Percentiles rank a stretch among this genome's conserved stretches.
Conservation (phyloP, 2,113 vertebrate species). For the Oncorhynchus mykiss region DNA sequence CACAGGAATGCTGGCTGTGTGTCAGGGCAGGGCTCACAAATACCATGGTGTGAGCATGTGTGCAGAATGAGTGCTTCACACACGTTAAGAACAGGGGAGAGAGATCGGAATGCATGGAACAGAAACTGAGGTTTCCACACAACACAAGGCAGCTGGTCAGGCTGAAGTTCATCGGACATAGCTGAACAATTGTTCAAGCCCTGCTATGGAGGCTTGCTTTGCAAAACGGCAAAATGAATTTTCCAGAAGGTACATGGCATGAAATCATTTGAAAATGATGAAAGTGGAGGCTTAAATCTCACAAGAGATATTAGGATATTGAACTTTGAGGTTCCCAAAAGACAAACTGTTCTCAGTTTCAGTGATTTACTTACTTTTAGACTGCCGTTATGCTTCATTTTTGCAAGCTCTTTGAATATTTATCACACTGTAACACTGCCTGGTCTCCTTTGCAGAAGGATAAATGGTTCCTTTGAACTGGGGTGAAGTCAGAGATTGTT, state of each 20-base stretch:
- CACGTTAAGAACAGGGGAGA: neutral
- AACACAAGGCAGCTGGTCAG: neutral
- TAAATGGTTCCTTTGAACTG: neutral
- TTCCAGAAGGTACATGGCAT: constrained; percentile 14
- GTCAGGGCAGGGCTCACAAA: neutral
- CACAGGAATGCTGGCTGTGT: neutral
- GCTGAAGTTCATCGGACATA: neutral
- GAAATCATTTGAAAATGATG: constrained; percentile 19
- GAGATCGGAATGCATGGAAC: neutral
- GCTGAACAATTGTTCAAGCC: neutral
- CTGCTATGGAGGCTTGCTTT: neutral
- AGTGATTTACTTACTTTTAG: neutral
- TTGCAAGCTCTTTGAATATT: neutral
- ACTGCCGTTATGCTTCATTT: neutral
- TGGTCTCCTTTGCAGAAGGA: neutral
- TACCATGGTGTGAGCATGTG: neutral
- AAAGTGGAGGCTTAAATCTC: neutral
- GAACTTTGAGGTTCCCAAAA: neutral
- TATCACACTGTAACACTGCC: neutral
- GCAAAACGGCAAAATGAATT: constrained; percentile 4
- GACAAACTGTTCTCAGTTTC: neutral
- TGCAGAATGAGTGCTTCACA: neutral
- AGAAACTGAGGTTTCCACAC: constrained; percentile 1
- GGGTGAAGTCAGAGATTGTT: neutral
- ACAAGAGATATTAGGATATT: neutral